Evolutionary conservation across 2,888 invertebrate species (phyloP), one percentile per base, ranked within the genome.

Genomic region (Ptilodon capucinus): DNA sequence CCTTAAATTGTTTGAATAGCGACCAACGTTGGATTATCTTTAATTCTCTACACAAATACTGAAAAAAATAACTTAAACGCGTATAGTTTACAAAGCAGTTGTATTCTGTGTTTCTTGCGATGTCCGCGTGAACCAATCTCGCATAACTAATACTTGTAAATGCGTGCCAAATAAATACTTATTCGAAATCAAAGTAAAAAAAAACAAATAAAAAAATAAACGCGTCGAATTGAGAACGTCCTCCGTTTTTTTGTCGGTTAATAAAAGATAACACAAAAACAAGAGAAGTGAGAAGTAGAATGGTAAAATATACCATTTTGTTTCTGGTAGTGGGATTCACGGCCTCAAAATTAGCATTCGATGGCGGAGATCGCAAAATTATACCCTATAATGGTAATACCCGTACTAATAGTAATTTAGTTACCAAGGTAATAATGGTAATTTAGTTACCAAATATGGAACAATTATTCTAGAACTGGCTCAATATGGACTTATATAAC

Each of bases 261-360:
- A n/a, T n/a, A n/a, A n/a, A n/a, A n/a, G n/a, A n/a, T n/a, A n/a
- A n/a, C 35, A 35, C 13, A 14, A n/a, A 34, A 14, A 34, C 16
- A 4, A n/a, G 34, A 7, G 35, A 35, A 11, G 35, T 18, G 17
- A 17, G 16, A 16, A 13, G 16, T 34, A 34, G 7, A 11, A 17
- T 35, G 35, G 17, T 38, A n/a, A 19, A 17, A 19, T 3, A 53
- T 47, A 46, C 38, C 30, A 18, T 9, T 8, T 51, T 32, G 53
- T 54, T 63, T 51, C 60, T 57, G 55, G 45, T 52, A 48, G 48
- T 54, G 40, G 9, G 30, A 25, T 45, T 6, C 21, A 7, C 39
- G 28, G 40, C 46, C 7, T 42, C 47, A 13, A 40, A 40, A 51
- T 46, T 51, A 43, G 43, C 23, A 17, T 42, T 42, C 39, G 39